Base-by-base conservation (phyloP, 2,113 vertebrate species). In the Maccullochella peelii region DNA sequence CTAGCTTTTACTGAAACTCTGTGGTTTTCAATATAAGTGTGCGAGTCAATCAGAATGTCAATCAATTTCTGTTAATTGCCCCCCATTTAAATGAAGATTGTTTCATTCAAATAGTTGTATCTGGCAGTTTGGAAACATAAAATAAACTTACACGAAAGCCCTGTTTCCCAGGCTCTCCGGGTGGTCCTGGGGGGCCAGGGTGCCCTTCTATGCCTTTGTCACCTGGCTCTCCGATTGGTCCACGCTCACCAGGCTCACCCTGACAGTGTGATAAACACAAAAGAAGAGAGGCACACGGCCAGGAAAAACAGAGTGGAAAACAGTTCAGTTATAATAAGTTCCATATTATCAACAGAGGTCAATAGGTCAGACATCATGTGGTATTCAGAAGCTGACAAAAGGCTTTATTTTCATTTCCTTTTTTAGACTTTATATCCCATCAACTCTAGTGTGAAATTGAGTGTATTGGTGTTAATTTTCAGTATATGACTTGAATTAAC, bases 181-280 rank as follows among this genome's bases (percentile, higher is more conserved):
- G 15, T 23, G 91, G 77, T 23, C 98, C 98, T 15, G 69, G 25
- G 63, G 88, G 86, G 68, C 98, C 98, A 27, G 92, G 88, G 81
- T 94, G 94, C 62, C 97, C 98, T 8, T 85, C 89, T 4, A 95
- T 92, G 80, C 97, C 97, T 93, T 96, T 97, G 82, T 99, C 98
- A 67, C 98, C 98, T 3, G 86, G 49, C 84, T 99, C 97, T 86
- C 98, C 98, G 69, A 82, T 54, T 67, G 95, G 91, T 11, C 98
- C 98, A 3, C 23, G 89, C 68, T 96, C 96, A 86, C 98, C 98
- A 78, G 93, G 90, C 14, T 95, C 94, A 52, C 98, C 98, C 98
- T 99, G 90, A 91, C 84, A 73, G 47, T 69, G 58, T 58, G 1
- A 80, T 0, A 38, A 42, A 58, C 38, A n/a, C 3, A 54, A 30